Base-by-base conservation (phyloP, 2,797 vertebrate species). In the Limnodromus scolopaceus region DNA sequence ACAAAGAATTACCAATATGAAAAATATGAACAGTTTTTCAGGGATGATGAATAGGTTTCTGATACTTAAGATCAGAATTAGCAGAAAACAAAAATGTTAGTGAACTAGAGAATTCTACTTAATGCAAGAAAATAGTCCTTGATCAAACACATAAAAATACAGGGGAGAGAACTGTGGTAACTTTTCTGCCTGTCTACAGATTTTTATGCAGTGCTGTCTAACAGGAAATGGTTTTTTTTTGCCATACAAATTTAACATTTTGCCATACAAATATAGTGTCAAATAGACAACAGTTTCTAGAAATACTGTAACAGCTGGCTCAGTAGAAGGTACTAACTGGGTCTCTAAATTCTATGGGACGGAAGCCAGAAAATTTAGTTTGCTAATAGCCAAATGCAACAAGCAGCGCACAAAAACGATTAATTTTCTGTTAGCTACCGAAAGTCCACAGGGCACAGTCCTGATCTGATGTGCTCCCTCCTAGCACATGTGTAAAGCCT, bases 81-180 rank as follows among this genome's bases (percentile, higher is more conserved):
- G 24, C 16, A 70, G 19, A 24, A 83, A 92, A 7, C 10, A 57
- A 38, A 81, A 65, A 9, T 23, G 7, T 10, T 23, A 46, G 20
- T 5, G 8, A 86, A 41, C 53, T 80, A 75, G 20, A 85, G 38
- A 87, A 91, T 54, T 74, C 77, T 83, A 71, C 57, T 81, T 95
- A 43, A 84, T 10, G 12, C 28, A 97, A 87, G 64, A 86, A 87
- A 86, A 76, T 0, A 91, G 18, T 57, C 25, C 58, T 54, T 86
- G 14, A 89, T 38, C 12, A 89, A 79, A 51, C 85, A 83, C 41
- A 78, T 70, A 95, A 92, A 90, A 96, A 91, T 19, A 91, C 23
- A 76, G 36, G 41, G 92, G 66, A 78, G 28, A 49, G 45, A 22
- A 9, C 30, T 81, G 89, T 3, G 58, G 32, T 32, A 91, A 80